Conservation (phyloP, 2,888 invertebrate species). For the Reticulitermes lucifugus region DNA sequence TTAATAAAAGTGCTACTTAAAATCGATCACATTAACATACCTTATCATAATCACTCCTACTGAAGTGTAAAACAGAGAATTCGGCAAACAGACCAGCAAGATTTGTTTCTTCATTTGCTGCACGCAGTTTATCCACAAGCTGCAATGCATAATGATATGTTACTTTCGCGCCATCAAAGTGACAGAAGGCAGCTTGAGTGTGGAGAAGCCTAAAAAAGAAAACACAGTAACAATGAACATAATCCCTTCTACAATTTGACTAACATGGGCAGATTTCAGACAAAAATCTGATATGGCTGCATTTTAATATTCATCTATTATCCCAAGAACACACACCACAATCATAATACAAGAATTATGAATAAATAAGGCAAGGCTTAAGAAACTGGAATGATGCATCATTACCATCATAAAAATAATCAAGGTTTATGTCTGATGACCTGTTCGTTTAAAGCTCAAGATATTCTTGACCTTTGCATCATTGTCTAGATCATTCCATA, state of each 20-base stretch:
- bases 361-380: no score
- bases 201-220: slow-evolving; percentile 75
- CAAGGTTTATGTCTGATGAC: no score
- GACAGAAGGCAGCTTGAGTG: slow-evolving; percentile 85
- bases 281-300: no score
- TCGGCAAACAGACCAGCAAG: slow-evolving; percentile 83
- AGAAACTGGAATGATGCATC: no score
- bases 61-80: slow-evolving; percentile 85
- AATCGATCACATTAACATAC: slow-evolving; percentile 62
- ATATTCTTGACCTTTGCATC: no score
- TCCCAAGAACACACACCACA: no score
- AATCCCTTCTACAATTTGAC: slow-evolving; percentile 21
- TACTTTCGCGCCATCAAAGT: slow-evolving; percentile 80
- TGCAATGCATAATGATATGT: slow-evolving; percentile 73
- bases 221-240: slow-evolving; percentile 32
- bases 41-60: slow-evolving; percentile 86
- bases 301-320: no score
- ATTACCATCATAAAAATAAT: no score
- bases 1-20: no score
- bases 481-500: no score
- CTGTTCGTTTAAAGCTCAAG: no score
- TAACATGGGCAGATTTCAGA: neutral
- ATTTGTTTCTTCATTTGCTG: slow-evolving; percentile 64
- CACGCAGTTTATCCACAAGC: slow-evolving; percentile 67
- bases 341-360: no score